phyloP scores from a whole-genome alignment of 2,797 vertebrate genomes.

The Melanotaenia nigrans region DNA sequence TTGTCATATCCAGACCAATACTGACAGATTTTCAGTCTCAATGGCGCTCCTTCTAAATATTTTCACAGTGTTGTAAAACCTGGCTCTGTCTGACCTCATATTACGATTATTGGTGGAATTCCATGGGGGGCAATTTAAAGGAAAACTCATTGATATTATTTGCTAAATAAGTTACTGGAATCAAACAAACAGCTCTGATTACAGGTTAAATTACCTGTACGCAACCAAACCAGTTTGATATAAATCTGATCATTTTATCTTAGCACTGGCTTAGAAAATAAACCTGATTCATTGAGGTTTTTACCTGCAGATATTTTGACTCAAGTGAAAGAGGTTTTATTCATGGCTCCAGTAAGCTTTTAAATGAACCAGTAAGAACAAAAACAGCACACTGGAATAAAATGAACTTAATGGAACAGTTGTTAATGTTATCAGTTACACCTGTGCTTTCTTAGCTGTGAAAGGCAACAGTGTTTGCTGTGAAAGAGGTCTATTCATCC shows the following conservation, averaged over 20 bases:
- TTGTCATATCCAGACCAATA: not conserved
- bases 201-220: not conserved
- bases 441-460: not conserved
- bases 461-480: not conserved
- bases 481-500: not conserved
- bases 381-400: not conserved
- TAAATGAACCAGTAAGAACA: not conserved
- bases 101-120: not conserved
- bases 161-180: too few species aligned
- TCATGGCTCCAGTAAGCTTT: conserved; percentile 6
- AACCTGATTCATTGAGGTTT: not conserved
- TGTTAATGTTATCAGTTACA: conserved; percentile 2
- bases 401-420: not conserved
- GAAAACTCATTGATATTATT: not conserved
- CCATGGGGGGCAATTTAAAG: not conserved
- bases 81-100: not conserved
- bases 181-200: not conserved
- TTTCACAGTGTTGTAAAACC: not conserved
- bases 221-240: not conserved
- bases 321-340: not conserved
- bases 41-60: not conserved
- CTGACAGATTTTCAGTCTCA: not conserved
- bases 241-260: not conserved
- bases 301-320: not conserved
- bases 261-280: not conserved